A percentile compares a stretch with the other conserved stretches of the same genome.
Evolutionary conservation across 2,888 invertebrate species (phyloP).

Genomic region (Entomobrya proxima): DNA sequence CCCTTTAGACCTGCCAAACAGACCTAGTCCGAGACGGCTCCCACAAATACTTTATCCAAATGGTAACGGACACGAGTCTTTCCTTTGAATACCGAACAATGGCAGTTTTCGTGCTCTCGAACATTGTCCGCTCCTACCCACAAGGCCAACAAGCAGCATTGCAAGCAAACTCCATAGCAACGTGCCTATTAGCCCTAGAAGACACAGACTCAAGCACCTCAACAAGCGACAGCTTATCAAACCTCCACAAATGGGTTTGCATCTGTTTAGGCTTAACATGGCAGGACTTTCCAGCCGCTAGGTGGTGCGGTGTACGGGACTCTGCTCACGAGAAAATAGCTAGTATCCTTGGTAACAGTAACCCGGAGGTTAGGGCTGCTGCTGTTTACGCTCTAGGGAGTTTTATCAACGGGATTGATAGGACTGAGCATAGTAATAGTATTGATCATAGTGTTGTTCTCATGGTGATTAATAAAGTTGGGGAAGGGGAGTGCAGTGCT

Average conservation of each 20-base stretch:
- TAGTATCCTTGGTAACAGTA: slow-evolving; percentile 86
- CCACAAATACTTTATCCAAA: slow-evolving; percentile 95
- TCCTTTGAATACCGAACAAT: slow-evolving; percentile 92
- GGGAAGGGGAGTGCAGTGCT: slow-evolving; percentile 88
- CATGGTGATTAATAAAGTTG: slow-evolving; percentile 86
- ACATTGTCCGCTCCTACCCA: slow-evolving; percentile 92
- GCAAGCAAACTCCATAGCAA: slow-evolving; percentile 92
- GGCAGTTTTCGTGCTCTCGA: slow-evolving; percentile 95
- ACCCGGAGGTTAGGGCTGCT: slow-evolving; percentile 95
- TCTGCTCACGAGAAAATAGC: slow-evolving; percentile 97
- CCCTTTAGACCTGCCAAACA: slow-evolving; percentile 92
- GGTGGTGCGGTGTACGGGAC: slow-evolving; percentile 97
- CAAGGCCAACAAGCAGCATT: slow-evolving; percentile 93
- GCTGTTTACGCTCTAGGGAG: slow-evolving; percentile 96
- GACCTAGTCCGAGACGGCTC: slow-evolving; percentile 95
- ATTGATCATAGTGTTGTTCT: slow-evolving; percentile 95
- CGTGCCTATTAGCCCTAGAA: slow-evolving; percentile 86
- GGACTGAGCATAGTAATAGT: slow-evolving; percentile 89
- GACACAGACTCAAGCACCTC: slow-evolving; percentile 56
- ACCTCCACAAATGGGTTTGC: slow-evolving; percentile 90
- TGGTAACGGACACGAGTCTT: slow-evolving; percentile 91
- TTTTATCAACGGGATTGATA: slow-evolving; percentile 88
- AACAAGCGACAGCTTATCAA: neutral
- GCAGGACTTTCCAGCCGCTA: slow-evolving; percentile 88
- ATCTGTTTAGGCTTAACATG: slow-evolving; percentile 93